Percentiles rank a stretch among this genome's conserved stretches.
Evolutionary conservation across 2,797 vertebrate genomes (phyloP).

Genomic region (Microtus californicus): DNA sequence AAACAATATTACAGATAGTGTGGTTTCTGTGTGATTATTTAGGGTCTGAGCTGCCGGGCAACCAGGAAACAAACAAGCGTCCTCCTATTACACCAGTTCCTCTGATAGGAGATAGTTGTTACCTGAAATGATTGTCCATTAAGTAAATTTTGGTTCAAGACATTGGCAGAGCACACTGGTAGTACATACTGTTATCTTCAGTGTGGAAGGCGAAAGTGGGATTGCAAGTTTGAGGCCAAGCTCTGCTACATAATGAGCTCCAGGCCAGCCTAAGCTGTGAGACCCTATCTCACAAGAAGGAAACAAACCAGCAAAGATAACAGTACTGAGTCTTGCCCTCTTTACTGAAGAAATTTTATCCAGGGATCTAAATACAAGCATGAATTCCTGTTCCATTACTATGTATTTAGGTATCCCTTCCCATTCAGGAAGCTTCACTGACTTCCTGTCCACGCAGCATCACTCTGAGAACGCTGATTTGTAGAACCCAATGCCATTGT

Average conservation of each 20-base stretch:
- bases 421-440: background rate
- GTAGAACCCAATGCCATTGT: background rate
- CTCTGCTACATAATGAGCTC: background rate
- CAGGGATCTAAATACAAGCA: background rate
- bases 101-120: constrained; percentile 8
- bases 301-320: background rate
- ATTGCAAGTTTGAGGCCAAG: background rate
- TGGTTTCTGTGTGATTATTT: too few species aligned
- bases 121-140: background rate
- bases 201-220: background rate
- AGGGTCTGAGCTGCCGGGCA: too few species aligned
- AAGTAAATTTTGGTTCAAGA: constrained; percentile 19
- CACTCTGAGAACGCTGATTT: background rate
- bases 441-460: background rate
- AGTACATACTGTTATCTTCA: background rate
- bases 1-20: too few species aligned
- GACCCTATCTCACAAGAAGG: background rate
- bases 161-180: background rate
- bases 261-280: background rate
- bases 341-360: background rate
- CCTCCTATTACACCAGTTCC: background rate
- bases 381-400: background rate
- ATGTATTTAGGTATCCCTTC: background rate
- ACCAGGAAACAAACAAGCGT: too few species aligned
- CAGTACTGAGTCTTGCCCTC: background rate